Base-by-base conservation (phyloP, 2,888 invertebrate species). In the Trichopoda pennipes region DNA sequence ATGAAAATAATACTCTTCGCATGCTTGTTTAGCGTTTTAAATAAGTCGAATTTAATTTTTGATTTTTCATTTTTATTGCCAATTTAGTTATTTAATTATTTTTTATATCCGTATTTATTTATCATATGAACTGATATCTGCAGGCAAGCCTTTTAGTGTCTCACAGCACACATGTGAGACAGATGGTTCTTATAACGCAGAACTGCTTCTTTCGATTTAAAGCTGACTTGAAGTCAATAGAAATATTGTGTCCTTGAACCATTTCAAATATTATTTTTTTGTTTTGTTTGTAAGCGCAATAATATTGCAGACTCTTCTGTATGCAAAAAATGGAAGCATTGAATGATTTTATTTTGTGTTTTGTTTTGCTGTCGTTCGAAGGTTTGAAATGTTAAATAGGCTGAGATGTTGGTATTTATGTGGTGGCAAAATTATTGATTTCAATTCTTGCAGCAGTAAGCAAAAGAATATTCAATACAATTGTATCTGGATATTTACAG, bases 201-300 rank as follows among this genome's bases (percentile, higher is more conserved):
- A 44, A 69, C 56, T 44, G 12, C 51, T 51, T 9, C 44, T 53
- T 53, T 32, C 49, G 44, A 60, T 61, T 44, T 42, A 51, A 21
- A 32, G 1, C 6, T 23, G 10, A 32, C 14, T 68, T 69, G 21
- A 53, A 47, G 60, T 66, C 77, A 51, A 58, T 53, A 32, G 44
- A 61, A 56, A 63, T 47, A 53, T 77, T 42, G 42, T 63, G 49
- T 1, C 63, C 63, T 56, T 70, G 49, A 77, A 42, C n/a, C 7
- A 28, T 55, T 28, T 64, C n/a, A n/a, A n/a, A 70, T 68, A 44
- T 53, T 66, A 61, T 9, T 53, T 72, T 63, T 73, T 32, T 47
- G 16, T 10, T 42, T n/a, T n/a, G n/a, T 14, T 42, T 61, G 38
- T 38, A 21, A 49, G 8, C 6, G n/a, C 14, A 69, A 32, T 21